Conservation (phyloP, 2,888 invertebrate genomes). For the Rhingia campestris region DNA sequence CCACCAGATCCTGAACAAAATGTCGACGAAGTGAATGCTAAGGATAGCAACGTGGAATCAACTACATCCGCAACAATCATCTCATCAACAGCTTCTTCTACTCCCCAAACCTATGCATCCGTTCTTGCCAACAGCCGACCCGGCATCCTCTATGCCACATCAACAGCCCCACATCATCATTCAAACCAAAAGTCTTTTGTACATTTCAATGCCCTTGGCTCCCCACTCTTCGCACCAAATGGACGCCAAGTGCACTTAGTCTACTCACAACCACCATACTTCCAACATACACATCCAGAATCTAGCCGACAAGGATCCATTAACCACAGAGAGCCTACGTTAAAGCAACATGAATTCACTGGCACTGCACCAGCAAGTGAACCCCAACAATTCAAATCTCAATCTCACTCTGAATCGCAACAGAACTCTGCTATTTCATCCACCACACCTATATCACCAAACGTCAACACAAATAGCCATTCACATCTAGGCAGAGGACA, state of each 20-base stretch:
- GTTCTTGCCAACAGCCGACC: conserved; percentile 45
- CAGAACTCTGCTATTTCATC: conserved; percentile 43
- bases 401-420: conserved; percentile 40
- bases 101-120: conserved; percentile 33
- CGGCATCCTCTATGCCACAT: conserved; percentile 52
- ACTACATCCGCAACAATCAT: conserved; percentile 3
- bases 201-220: conserved; percentile 45
- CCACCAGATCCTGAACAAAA: conserved; percentile 1
- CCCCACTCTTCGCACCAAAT: conserved; percentile 56
- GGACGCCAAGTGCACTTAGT: conserved; percentile 48
- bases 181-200: conserved; percentile 23
- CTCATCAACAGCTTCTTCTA: conserved; percentile 22
- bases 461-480: background rate
- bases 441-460: conserved; percentile 38
- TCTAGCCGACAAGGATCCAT: background rate
- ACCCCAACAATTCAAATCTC: conserved; percentile 44
- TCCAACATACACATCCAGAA: conserved; percentile 14
- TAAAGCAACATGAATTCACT: conserved; percentile 31
- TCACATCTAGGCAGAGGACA: conserved; percentile 7
- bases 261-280: conserved; percentile 33
- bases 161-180: conserved; percentile 4
- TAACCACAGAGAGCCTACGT: conserved; percentile 11
- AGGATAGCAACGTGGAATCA: conserved; percentile 3
- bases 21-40: background rate
- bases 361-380: conserved; percentile 23